Base-by-base conservation (phyloP, 2,888 invertebrate species). In the Ichneumoninae sp. region DNA sequence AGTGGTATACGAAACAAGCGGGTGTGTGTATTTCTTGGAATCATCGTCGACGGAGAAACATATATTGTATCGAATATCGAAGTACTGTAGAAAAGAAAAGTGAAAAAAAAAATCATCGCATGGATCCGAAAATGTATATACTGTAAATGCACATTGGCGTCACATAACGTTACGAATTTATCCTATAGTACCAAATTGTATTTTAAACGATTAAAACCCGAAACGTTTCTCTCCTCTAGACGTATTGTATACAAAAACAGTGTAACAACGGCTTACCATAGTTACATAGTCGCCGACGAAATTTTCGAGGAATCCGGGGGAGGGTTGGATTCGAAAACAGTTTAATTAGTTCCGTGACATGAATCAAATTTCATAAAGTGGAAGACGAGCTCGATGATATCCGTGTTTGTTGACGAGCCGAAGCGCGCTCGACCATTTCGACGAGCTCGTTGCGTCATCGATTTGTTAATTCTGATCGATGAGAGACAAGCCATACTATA, bases 121-220 rank as follows among this genome's bases (percentile, higher is more conserved):
- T 83, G 89, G 89, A 90, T 88, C 87, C 84, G 71, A 80, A 80
- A 80, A 89, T 92, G 92, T 92, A 92, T 87, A 92, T 92, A 92
- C 78, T 92, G 92, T 92, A 92, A 91, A 92, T 92, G 92, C 90
- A 91, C 90, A 88, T 86, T 89, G 88, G 84, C 85, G 85, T 88
- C 86, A 40, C 40, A 87, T 86, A 72, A 76, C 66, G 33, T 78
- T 77, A 77, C 65, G 40, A 71, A 80, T 44, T 50, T 79, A 77
- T 65, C 70, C 80, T 66, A 80, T 74, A 71, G 60, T 80, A 76
- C 54, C 71, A 52, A 83, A 75, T 84, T 78, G 81, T 82, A 84
- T 78, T 84, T 84, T 74, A 77, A 83, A 69, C 76, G 68, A 78
- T 60, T 54, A 60, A 60, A 72, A 69, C 77, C 60, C 72, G 26